These are phyloP conservation scores for Sarcophaga caerulescens DNA, from an alignment of 2,888 invertebrate genomes.

Conservation along the genomic window DNA sequence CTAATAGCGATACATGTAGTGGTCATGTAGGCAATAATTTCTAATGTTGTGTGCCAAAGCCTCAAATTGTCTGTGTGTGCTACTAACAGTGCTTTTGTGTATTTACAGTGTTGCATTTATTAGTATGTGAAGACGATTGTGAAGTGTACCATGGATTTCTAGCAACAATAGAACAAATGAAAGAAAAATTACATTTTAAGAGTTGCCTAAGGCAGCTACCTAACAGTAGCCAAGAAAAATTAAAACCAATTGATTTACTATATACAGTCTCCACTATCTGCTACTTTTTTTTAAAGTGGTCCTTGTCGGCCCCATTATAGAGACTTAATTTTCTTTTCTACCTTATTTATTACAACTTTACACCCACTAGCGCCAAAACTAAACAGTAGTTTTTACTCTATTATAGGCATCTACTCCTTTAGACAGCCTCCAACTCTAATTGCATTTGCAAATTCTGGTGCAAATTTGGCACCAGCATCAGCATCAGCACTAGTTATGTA, in stretches of 20 bases:
- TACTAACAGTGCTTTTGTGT: conserved; percentile 3
- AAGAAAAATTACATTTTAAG: conserved; percentile 20
- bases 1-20: not conserved
- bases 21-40: conserved; percentile 62
- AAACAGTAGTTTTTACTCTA: too few relatives aligned
- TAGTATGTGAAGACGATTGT: not conserved
- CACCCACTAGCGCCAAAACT: not conserved
- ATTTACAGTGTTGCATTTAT: conserved; percentile 15
- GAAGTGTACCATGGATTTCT: conserved; percentile 3
- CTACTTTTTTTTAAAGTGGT: conserved; percentile 40
- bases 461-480: too few relatives aligned
- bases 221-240: conserved; percentile 58
- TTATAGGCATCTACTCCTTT: too few relatives aligned
- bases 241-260: conserved; percentile 59
- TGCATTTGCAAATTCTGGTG: too few relatives aligned
- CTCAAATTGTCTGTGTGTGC: too few relatives aligned
- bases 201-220: conserved; percentile 29
- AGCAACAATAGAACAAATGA: conserved; percentile 43
- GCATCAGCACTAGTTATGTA: too few relatives aligned
- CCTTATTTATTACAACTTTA: not conserved
- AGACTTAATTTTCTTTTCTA: conserved; percentile 26
- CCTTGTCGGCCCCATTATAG: conserved; percentile 26
- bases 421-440: too few relatives aligned
- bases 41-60: conserved; percentile 54
- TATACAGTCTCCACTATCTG: not conserved